These are phyloP conservation scores for Hypomecis atomaria DNA, from an alignment of 2,888 invertebrate genomes.

Conservation along the genomic window DNA sequence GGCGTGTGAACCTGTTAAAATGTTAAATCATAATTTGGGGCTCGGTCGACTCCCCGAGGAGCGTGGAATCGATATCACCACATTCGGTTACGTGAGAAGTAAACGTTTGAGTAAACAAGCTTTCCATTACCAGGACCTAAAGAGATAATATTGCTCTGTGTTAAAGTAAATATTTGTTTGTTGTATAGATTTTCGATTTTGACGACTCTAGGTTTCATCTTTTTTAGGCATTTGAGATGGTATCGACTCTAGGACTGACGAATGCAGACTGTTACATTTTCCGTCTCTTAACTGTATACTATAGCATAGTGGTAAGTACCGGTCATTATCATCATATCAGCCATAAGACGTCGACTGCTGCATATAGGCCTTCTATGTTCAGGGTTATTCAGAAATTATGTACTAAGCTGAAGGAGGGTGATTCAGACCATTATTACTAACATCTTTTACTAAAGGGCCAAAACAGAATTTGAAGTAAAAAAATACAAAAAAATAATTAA, in stretches of 20 bases:
- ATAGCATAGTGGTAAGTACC: no score
- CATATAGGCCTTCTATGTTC: no score
- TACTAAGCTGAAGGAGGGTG: no score
- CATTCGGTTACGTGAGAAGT: conserved; percentile 19
- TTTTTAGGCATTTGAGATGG: not conserved
- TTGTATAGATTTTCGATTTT: conserved; percentile 14
- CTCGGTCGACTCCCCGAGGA: conserved; percentile 15
- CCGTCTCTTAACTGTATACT: no score
- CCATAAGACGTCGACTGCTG: no score
- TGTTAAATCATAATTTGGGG: conserved; percentile 31
- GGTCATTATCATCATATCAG: no score
- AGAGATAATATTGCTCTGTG: conserved; percentile 5
- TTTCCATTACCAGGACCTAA: conserved; percentile 17
- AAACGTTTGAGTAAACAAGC: conserved; percentile 21
- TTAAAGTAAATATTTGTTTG: conserved; percentile 23
- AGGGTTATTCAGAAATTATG: no score
- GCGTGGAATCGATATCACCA: conserved; percentile 26
- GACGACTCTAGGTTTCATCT: not conserved
- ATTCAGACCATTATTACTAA: no score
- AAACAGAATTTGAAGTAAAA: no score
- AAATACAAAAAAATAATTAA: no score
- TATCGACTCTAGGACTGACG: not conserved
- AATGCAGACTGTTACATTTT: no score
- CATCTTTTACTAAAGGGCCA: no score
- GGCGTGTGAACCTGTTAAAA: conserved; percentile 30